phyloP scores from a whole-genome alignment of 2,888 invertebrate genomes.

The Ptychoptera contaminata region DNA sequence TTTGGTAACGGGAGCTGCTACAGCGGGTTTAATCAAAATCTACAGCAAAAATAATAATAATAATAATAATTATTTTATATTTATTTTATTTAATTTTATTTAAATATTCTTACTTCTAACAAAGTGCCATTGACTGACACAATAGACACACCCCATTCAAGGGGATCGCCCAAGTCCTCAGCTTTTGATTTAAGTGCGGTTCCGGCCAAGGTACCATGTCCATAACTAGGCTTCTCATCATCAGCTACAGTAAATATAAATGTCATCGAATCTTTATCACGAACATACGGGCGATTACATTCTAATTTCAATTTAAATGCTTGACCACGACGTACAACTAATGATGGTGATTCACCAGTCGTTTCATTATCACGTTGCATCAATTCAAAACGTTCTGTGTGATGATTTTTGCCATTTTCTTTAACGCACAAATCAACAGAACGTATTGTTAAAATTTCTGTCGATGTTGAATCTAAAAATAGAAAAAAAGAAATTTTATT shows the following conservation, averaged over 20 bases:
- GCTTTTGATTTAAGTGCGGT: constrained; percentile 52
- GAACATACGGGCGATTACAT: constrained; percentile 59
- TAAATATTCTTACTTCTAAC: constrained; percentile 31
- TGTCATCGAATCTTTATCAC: constrained; percentile 59
- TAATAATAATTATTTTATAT: too few species aligned
- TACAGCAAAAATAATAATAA: too few species aligned
- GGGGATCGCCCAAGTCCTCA: constrained; percentile 37
- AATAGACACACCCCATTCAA: constrained; percentile 59
- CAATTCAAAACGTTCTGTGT: constrained; percentile 61
- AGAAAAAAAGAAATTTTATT: neutral
- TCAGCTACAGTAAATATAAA: constrained; percentile 72
- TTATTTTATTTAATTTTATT: too few species aligned
- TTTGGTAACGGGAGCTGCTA: constrained; percentile 50
- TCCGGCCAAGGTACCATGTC: constrained; percentile 63
- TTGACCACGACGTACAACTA: constrained; percentile 73
- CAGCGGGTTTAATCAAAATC: constrained; percentile 48
- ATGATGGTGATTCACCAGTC: constrained; percentile 34
- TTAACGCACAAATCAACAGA: constrained; percentile 56
- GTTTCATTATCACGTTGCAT: constrained; percentile 40
- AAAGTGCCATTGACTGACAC: constrained; percentile 47
- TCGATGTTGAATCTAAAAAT: constrained; percentile 30
- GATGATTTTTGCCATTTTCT: constrained; percentile 60
- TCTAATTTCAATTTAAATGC: constrained; percentile 50
- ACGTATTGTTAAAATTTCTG: constrained; percentile 50
- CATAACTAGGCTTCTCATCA: constrained; percentile 53